Evolutionary conservation across 2,113 vertebrate species (phyloP).

Genomic region (Diadophis punctatus): DNA sequence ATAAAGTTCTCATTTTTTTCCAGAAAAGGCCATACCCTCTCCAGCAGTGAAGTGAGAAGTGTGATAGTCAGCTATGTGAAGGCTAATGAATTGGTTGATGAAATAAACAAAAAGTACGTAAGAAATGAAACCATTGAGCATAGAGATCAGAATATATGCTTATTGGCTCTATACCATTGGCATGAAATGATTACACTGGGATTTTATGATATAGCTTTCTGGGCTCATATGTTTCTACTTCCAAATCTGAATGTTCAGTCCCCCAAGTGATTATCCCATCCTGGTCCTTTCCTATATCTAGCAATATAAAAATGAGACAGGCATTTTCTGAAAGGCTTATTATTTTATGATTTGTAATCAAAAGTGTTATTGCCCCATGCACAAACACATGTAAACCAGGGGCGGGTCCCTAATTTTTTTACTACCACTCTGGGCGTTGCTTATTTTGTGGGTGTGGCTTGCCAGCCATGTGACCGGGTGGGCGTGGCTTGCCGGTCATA

Average conservation of each 20-base stretch:
- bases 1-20: slow-evolving; percentile 17
- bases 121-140: rapidly evolving
- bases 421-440: too few species aligned
- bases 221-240: not conserved
- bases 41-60: slow-evolving; percentile 79
- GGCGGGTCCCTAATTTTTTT: too few species aligned
- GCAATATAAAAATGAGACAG: not conserved
- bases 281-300: not conserved
- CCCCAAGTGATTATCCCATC: not conserved
- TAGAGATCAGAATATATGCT: not conserved
- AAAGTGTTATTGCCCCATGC: not conserved
- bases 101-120: slow-evolving; percentile 89
- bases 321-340: too few species aligned
- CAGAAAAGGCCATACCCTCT: slow-evolving; percentile 85
- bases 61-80: slow-evolving; percentile 86
- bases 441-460: too few species aligned
- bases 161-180: not conserved
- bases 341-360: not conserved
- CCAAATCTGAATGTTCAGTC: not conserved
- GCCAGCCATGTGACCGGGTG: too few species aligned
- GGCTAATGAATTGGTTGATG: slow-evolving; percentile 83
- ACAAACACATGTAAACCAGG: not conserved
- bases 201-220: not conserved
- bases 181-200: not conserved
- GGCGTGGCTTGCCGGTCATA: too few species aligned